These are phyloP conservation scores for Petrolisthes manimaculis DNA, from an alignment of 2,888 invertebrate genomes.

Conservation along the genomic window DNA sequence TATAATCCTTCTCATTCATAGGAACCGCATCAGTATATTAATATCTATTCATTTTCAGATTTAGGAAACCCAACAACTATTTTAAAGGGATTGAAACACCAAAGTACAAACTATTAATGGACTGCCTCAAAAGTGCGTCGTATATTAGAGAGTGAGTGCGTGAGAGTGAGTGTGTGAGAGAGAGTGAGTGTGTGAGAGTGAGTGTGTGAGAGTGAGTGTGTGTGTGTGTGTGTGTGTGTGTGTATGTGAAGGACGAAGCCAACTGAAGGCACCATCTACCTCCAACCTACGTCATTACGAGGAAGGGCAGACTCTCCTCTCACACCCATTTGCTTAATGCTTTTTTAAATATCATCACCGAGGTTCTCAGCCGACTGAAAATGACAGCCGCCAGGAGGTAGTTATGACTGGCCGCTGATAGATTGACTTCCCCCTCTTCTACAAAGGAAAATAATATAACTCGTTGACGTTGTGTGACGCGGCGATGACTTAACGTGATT, in stretches of 20 bases:
- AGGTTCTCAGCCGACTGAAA: background rate
- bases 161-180: background rate
- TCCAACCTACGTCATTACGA: background rate
- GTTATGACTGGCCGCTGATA: background rate
- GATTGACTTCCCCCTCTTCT: background rate
- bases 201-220: background rate
- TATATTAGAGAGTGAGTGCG: background rate
- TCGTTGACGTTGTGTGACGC: background rate
- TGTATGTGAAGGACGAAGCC: background rate
- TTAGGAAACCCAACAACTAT: too few relatives aligned
- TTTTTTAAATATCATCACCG: conserved; percentile 21
- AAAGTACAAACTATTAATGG: too few relatives aligned
- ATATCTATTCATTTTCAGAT: too few relatives aligned
- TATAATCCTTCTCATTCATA: too few relatives aligned
- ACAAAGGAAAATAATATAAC: background rate
- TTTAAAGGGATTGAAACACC: too few relatives aligned
- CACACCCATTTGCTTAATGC: conserved; percentile 22
- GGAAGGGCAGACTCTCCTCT: background rate
- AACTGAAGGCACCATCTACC: background rate
- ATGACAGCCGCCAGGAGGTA: background rate
- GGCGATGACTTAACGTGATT: too few relatives aligned
- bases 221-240: background rate
- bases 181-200: background rate
- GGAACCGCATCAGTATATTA: too few relatives aligned
- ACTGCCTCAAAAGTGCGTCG: background rate